Base-by-base conservation (phyloP, 1,140 invertebrate genomes). In the Apolygus lucorum region DNA sequence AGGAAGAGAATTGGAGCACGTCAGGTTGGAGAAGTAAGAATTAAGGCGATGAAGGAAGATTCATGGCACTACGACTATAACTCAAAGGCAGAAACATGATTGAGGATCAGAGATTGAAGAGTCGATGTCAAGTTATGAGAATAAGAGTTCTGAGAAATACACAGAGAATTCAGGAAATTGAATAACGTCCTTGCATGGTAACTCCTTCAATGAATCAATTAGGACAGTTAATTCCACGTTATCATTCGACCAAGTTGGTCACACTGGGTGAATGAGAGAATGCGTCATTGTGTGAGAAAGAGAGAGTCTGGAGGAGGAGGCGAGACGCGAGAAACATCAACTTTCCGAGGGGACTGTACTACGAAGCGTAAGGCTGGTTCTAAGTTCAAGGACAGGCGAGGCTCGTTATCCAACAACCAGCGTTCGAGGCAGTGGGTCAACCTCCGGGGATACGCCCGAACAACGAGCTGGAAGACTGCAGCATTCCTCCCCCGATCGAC, bases 321-420 rank as follows among this genome's bases (percentile, higher is more conserved):
- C 34, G 34, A 49, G 34, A 49, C 34, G 34, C 8, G 34, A 49
- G 34, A 49, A 49, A 49, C 34, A 49, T 49, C 34, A 49, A 49
- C 34, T 63, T 62, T 63, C 26, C 14, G 26, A 63, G 26, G 62
- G 62, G 62, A 63, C 22, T 63, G 62, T 63, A 63, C 62, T 21
- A 63, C 26, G 62, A 63, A 63, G 62, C 62, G 62, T 63, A 63
- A 63, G 62, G 62, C 62, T 63, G 62, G 62, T 63, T 63, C 62
- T 63, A 63, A 63, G 62, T 63, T 63, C 62, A 63, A 63, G 62
- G 62, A 63, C 62, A 63, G 62, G 17, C 62, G 62, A 25, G 62
- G 21, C 62, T 63, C 62, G 62, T 63, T 63, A 63, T 63, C 62
- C 62, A 49, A 49, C 34, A 49, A 49, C 34, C 34, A 49, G 34